Base-by-base conservation (phyloP, 1,140 invertebrate species). In the Lysiphlebus fabarum region DNA sequence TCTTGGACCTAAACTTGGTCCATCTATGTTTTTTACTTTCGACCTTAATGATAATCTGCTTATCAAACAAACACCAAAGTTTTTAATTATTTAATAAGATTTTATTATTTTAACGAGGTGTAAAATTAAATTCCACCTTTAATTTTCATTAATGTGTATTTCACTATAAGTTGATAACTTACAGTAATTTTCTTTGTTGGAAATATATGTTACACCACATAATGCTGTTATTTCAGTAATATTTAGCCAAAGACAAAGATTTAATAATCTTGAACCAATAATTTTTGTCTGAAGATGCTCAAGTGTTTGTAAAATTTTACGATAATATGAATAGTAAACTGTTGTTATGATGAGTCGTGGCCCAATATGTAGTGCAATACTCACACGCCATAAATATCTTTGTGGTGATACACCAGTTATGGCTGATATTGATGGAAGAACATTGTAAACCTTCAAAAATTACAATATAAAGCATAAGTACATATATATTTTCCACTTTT, bases 161-260 rank as follows among this genome's bases (percentile, higher is more conserved):
- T 5, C 17, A 26, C 17, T 26, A 26, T 4, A 4, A 26, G 17
- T 2, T 36, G 34, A 7, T 58, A 65, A 88, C 91, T 90, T 82
- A 95, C 93, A 90, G 82, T 95, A 96, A 79, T 96, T 96, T 81
- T 95, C 93, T 73, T 87, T 87, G 77, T 95, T 95, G 38, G 92
- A 94, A 72, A 96, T 91, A 76, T 94, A 95, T 11, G 93, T 93
- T 11, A 95, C 92, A 48, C 92, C 91, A 66, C 90, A 88, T 9
- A 95, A 82, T 42, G 91, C 85, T 53, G 86, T 85, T 61, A 95
- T 85, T 81, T 95, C 93, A 67, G 90, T 82, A 61, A 91, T 84
- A 79, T 93, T 93, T 59, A 89, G 82, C 87, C 89, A 93, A 71
- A 91, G 93, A 66, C 90, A 91, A 26, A 90, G 75, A 62, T 84